Conservation (phyloP, 2,113 vertebrate genomes). For the Lepisosteus oculatus region DNA sequence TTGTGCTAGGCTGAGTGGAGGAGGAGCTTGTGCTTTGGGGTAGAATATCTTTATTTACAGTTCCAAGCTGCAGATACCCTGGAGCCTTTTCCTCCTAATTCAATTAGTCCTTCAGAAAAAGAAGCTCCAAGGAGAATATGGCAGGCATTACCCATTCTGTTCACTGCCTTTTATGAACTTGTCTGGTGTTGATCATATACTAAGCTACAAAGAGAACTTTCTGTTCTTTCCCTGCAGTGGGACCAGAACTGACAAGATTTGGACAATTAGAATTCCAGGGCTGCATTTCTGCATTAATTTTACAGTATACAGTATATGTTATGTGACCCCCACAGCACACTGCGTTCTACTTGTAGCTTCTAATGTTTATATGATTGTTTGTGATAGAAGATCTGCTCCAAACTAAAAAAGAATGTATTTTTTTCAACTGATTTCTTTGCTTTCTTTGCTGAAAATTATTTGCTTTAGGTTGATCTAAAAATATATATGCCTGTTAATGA, state of each 20-base stretch:
- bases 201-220: not conserved
- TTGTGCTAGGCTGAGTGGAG: conserved; percentile 19
- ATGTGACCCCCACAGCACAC: not conserved
- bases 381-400: no score
- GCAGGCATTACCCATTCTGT: not conserved
- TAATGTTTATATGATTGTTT: no score
- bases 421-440: no score
- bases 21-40: not conserved
- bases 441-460: no score
- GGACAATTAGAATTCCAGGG: no score
- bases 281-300: no score
- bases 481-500: no score
- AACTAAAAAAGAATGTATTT: no score
- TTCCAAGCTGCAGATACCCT: not conserved
- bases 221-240: not conserved
- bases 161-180: not conserved
- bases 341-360: no score
- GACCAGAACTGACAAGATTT: no score
- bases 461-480: no score
- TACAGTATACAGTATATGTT: not conserved
- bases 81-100: conserved; percentile 4
- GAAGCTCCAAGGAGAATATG: conserved; percentile 1
- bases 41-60: conserved; percentile 4
- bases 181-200: not conserved
- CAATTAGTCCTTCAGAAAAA: conserved; percentile 16